These are phyloP conservation scores for Acanthurus lineatus DNA, from an alignment of 2,797 vertebrate species.

Conservation along the genomic window DNA sequence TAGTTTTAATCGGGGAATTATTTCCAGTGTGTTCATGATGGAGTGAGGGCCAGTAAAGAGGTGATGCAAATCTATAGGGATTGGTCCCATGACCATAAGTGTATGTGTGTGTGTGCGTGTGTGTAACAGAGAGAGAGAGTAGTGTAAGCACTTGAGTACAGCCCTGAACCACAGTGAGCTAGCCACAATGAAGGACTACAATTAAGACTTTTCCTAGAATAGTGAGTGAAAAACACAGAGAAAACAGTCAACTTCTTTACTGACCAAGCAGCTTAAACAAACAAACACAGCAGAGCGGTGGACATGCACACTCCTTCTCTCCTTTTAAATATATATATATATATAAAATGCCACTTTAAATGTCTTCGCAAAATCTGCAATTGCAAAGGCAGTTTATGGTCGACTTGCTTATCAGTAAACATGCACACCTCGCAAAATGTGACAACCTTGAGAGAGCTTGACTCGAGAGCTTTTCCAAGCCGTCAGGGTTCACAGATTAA, in stretches of 20 bases:
- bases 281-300: conserved; percentile 14
- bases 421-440: conserved; percentile 45
- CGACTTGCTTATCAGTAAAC: conserved; percentile 58
- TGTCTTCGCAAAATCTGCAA: conserved; percentile 25
- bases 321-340: conserved; percentile 7
- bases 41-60: conserved; percentile 58
- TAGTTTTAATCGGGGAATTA: conserved; percentile 38
- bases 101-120: conserved; percentile 11
- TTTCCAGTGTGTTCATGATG: conserved; percentile 58
- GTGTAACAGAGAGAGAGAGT: conserved; percentile 34
- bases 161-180: conserved; percentile 55
- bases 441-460: conserved; percentile 48
- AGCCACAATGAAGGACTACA: conserved; percentile 67
- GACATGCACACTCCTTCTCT: not conserved
- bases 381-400: conserved; percentile 32
- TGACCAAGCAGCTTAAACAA: conserved; percentile 30
- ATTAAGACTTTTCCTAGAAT: conserved; percentile 69
- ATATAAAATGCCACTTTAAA: conserved; percentile 21
- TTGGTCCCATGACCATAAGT: conserved; percentile 43
- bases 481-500: conserved; percentile 49
- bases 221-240: conserved; percentile 59
- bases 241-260: conserved; percentile 29
- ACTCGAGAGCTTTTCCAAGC: conserved; percentile 42
- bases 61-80: conserved; percentile 66
- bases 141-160: conserved; percentile 31